Evolutionary conservation across 2,113 vertebrate species (phyloP).

Genomic region (Lophotis ruficrista): DNA sequence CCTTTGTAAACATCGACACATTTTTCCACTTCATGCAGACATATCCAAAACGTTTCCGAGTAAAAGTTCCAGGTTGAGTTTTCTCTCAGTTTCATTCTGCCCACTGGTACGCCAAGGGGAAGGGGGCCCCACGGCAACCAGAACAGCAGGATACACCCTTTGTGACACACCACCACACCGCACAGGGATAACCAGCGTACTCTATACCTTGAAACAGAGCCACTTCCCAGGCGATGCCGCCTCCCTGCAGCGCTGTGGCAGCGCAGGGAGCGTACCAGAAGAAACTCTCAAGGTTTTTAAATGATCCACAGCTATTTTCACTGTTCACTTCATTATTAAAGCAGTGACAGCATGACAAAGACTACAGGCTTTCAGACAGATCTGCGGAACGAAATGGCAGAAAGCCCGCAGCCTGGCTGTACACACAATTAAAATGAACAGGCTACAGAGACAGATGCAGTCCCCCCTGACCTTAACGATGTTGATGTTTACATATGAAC

Average conservation of each 20-base stretch:
- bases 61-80: background rate
- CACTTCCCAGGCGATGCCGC: fast-evolving
- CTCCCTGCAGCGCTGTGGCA: background rate
- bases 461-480: constrained; percentile 12
- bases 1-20: background rate
- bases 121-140: background rate
- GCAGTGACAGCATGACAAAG: background rate
- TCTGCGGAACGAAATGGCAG: background rate
- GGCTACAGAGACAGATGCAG: constrained; percentile 13
- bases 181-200: background rate
- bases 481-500: constrained; percentile 61
- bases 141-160: background rate
- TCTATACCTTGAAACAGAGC: fast-evolving
- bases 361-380: background rate
- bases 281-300: background rate
- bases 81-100: background rate
- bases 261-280: fast-evolving
- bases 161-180: background rate
- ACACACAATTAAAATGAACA: constrained; percentile 4
- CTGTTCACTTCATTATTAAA: background rate
- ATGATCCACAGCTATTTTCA: background rate
- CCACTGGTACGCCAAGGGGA: fast-evolving
- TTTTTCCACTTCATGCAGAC: background rate
- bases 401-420: background rate
- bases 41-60: background rate